phyloP scores from a whole-genome alignment of 2,113 vertebrate genomes.

The Taxidea taxus region DNA sequence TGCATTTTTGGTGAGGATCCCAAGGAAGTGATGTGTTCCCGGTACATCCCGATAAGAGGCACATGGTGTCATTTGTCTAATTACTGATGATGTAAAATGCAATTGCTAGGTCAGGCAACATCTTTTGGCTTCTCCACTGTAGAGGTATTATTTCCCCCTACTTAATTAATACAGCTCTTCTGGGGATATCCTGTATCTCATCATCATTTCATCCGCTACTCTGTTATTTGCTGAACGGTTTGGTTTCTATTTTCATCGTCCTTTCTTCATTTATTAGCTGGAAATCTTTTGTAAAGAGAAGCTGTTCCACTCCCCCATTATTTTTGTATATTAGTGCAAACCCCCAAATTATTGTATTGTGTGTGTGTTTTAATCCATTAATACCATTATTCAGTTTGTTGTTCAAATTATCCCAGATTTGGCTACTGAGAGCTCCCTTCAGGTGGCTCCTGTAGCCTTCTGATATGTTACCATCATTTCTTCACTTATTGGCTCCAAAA shows the following conservation, averaged over 20 bases:
- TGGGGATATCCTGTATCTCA: neutral
- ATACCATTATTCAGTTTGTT: neutral
- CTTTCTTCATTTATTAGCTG: neutral
- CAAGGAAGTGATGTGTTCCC: neutral
- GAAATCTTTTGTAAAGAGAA: neutral
- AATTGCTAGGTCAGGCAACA: neutral
- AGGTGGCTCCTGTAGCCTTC: neutral
- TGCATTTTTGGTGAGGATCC: neutral
- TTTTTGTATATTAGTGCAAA: neutral
- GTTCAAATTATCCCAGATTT: neutral
- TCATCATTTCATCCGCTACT: neutral
- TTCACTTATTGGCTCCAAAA: neutral
- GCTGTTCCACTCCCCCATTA: neutral
- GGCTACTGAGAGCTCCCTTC: neutral
- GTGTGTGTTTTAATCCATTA: neutral
- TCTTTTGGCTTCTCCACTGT: neutral
- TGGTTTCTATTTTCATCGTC: neutral
- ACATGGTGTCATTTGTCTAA: neutral
- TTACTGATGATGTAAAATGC: neutral
- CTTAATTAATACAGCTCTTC: neutral
- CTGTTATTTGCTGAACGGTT: neutral
- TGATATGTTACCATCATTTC: neutral
- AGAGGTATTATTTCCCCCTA: neutral
- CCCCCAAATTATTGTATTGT: neutral
- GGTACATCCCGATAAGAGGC: rapidly evolving